Conservation (phyloP, 2,113 vertebrate genomes). For the Noturus placidus region DNA sequence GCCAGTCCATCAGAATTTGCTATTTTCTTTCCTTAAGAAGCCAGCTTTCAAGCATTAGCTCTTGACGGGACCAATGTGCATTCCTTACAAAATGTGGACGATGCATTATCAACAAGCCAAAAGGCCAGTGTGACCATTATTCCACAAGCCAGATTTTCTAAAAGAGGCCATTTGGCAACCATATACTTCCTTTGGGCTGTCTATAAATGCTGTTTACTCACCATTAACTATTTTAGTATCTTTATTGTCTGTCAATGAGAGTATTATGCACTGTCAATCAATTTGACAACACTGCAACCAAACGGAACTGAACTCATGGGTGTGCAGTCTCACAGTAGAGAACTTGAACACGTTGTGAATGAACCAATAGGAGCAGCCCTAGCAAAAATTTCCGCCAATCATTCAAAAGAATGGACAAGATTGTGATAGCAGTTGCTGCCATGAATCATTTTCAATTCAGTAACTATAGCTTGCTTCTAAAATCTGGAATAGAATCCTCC, state of each 20-base stretch:
- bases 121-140: neutral
- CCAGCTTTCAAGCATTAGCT: neutral
- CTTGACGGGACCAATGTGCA: neutral
- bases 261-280: constrained; percentile 12
- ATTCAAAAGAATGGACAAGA: neutral
- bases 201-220: neutral
- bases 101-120: neutral
- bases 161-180: neutral
- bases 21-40: neutral
- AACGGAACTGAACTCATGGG: neutral
- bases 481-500: neutral
- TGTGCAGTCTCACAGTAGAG: neutral
- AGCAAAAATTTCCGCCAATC: neutral
- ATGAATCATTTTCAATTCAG: neutral
- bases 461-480: neutral
- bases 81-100: neutral
- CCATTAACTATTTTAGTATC: neutral
- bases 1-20: neutral
- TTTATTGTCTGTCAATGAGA: neutral
- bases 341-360: neutral
- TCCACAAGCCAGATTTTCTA: neutral
- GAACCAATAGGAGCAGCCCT: neutral
- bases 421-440: neutral
- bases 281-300: neutral
- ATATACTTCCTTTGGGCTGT: neutral